These are phyloP conservation scores for Motacilla alba DNA, from an alignment of 2,113 vertebrate genomes.

Conservation along the genomic window DNA sequence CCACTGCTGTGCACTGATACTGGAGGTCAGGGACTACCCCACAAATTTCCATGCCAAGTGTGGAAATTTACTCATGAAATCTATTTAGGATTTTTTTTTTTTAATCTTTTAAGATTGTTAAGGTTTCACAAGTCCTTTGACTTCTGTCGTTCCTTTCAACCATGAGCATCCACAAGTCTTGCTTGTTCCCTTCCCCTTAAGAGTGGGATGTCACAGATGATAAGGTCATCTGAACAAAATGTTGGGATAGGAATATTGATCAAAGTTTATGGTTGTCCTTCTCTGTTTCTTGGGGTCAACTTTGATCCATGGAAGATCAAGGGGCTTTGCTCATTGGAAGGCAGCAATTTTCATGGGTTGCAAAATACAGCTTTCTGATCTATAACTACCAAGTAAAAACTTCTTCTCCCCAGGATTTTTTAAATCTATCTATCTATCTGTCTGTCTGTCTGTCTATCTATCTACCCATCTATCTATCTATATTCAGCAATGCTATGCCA, in stretches of 20 bases:
- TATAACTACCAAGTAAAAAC: accelerated
- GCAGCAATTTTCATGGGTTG: neutral
- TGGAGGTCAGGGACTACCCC: no score
- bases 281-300: neutral
- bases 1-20: neutral
- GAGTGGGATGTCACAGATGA: neutral
- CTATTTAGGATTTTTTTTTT: neutral
- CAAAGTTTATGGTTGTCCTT: neutral
- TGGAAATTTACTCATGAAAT: neutral
- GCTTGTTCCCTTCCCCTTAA: neutral
- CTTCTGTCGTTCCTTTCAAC: neutral
- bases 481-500: neutral
- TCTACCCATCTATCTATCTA: neutral
- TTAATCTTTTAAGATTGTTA: neutral
- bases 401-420: neutral
- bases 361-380: neutral
- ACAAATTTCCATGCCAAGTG: accelerated
- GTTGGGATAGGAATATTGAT: accelerated
- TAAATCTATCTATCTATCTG: neutral
- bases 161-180: accelerated
- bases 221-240: neutral
- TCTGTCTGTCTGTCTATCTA: neutral
- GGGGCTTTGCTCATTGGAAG: neutral
- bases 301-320: neutral
- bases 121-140: neutral